Conservation (phyloP, 1,140 invertebrate species). For the Ips typographus region DNA sequence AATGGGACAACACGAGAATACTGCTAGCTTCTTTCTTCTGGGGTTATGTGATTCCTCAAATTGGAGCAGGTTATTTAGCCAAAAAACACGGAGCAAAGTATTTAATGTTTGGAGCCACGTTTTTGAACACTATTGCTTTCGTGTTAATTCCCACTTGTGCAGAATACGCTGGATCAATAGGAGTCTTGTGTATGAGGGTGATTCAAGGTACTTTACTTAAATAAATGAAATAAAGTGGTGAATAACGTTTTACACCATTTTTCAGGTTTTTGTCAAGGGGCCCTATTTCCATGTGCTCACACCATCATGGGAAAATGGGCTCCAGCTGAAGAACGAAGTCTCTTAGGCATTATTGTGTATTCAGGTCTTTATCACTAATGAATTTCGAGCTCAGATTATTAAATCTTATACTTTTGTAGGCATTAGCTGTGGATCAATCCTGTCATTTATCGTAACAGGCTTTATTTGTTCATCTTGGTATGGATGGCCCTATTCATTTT, state of each 20-base stretch:
- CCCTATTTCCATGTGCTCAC: slow-evolving; percentile 30
- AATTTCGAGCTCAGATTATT: neutral
- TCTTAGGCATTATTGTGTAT: slow-evolving; percentile 26
- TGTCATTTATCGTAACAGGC: slow-evolving; percentile 70
- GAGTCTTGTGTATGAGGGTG: slow-evolving; percentile 31
- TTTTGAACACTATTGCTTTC: slow-evolving; percentile 55
- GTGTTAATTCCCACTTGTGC: slow-evolving; percentile 47
- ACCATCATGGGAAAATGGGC: slow-evolving; percentile 35
- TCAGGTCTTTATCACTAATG: neutral
- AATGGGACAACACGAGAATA: slow-evolving; percentile 55
- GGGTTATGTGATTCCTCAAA: slow-evolving; percentile 58
- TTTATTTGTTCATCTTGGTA: slow-evolving; percentile 60
- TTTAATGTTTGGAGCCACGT: slow-evolving; percentile 61
- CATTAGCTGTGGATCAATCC: slow-evolving; percentile 68
- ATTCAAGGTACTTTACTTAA: slow-evolving; percentile 8
- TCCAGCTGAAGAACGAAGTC: slow-evolving; percentile 33
- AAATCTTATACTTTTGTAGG: slow-evolving; percentile 51
- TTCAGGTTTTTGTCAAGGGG: slow-evolving; percentile 34
- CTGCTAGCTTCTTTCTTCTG: slow-evolving; percentile 69
- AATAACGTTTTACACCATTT: slow-evolving; percentile 3
- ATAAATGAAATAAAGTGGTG: neutral
- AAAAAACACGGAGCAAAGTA: slow-evolving; percentile 64
- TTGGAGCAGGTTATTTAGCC: slow-evolving; percentile 69
- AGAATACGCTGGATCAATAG: slow-evolving; percentile 21
- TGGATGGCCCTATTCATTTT: slow-evolving; percentile 80